A percentile compares a stretch with the other conserved stretches of the same genome.
These are phyloP conservation scores for Brachyopa scutellaris DNA, from an alignment of 2,888 invertebrate genomes.

Conservation along the genomic window DNA sequence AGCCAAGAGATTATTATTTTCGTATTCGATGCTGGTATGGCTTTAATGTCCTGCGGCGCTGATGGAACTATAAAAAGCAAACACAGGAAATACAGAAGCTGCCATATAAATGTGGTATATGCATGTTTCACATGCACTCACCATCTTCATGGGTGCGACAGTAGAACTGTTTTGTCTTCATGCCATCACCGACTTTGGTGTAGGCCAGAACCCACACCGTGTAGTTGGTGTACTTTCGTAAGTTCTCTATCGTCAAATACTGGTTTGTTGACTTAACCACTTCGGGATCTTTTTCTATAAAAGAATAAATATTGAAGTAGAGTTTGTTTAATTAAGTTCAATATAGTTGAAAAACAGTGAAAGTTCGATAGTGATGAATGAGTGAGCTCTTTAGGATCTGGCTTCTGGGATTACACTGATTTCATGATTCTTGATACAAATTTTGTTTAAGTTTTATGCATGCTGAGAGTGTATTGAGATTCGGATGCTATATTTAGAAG, in stretches of 20 bases:
- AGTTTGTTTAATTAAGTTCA: constrained; percentile 8
- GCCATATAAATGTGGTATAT: background rate
- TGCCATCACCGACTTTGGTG: constrained; percentile 94
- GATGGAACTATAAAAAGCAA: constrained; percentile 87
- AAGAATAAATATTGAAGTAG: background rate
- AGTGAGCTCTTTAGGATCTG: too few species aligned
- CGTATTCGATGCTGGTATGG: constrained; percentile 91
- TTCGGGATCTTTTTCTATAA: constrained; percentile 87
- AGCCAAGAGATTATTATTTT: constrained; percentile 95
- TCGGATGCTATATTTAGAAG: too few species aligned
- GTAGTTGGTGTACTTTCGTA: constrained; percentile 95
- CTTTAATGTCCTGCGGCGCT: constrained; percentile 94
- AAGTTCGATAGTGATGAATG: too few species aligned
- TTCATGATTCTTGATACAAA: too few species aligned
- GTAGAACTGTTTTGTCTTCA: constrained; percentile 90
- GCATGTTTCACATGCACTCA: constrained; percentile 80
- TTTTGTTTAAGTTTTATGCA: too few species aligned
- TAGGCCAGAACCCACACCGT: constrained; percentile 94
- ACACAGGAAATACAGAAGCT: constrained; percentile 14
- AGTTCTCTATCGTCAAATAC: constrained; percentile 85
- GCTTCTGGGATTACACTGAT: too few species aligned
- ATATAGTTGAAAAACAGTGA: too few species aligned
- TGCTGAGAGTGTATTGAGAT: too few species aligned
- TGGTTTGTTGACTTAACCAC: constrained; percentile 86
- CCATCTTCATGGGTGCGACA: constrained; percentile 96